Evolutionary conservation across 2,888 invertebrate species (phyloP), one percentile per base, ranked within the genome.

Genomic region (Drosophila antonietae): DNA sequence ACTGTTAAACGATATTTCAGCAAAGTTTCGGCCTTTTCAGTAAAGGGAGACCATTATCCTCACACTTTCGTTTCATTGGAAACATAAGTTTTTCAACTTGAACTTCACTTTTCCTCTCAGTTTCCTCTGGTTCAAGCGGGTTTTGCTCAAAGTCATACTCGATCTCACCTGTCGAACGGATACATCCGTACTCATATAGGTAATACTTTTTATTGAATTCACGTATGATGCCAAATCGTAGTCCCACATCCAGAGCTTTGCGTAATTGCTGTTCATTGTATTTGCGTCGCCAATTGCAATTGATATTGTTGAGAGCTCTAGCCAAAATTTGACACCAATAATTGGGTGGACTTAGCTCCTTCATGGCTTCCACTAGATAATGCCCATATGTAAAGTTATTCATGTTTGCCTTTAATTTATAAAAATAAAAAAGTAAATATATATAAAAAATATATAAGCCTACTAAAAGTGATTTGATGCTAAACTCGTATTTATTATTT

Each of bases 111-210:
- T 28, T 28, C 28, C 6, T 28, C 28, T 14, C 8, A 14, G 14
- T 5, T 8, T 14, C 43, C 12, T 18, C 6, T 7, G 2, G 0
- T 39, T 37, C 41, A 6, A 51, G 23, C 15, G 20, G 37, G 43
- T 64, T 3, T 3, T 0, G 1, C 15, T 23, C n/a, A n/a, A 81
- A 73, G 2, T 56, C 49, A 41, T 81, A 71, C 1, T 23, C 33
- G 14, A 78, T 39, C 12, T 59, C 14, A 18, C 61, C 68, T 8
- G 46, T 35, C 7, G 43, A 3, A 33, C 43, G 28, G 1, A 78
- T 12, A 12, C 52, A 12, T 0, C 46, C 79, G 52, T 79, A 81
- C 59, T 81, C 82, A 52, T 75, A 55, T 15, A 84, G 31, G 69
- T 73, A 84, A 52, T 81, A 84, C 64, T 70, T 81, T 23, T 51